Evolutionary conservation across 2,888 invertebrate species (phyloP).

Genomic region (Rhaphigaster nebulosa): DNA sequence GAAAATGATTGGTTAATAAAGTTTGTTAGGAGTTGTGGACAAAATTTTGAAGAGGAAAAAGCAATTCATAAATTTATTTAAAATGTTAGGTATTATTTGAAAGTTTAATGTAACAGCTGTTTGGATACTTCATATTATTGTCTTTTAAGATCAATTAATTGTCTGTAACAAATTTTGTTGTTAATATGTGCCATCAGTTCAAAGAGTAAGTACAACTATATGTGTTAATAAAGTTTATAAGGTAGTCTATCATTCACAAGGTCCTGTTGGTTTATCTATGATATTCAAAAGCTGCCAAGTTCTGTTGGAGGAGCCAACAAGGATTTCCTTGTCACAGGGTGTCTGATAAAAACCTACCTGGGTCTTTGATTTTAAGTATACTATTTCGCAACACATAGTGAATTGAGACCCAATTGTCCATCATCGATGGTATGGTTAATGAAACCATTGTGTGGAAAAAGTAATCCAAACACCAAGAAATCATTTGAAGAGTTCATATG

Average conservation of each 20-base stretch:
- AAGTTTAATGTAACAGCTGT: not conserved
- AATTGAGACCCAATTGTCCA: not conserved
- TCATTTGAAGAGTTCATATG: not conserved
- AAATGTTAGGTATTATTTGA: too few species aligned
- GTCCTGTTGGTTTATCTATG: not conserved
- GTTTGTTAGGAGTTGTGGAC: too few species aligned
- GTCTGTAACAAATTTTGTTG: not conserved
- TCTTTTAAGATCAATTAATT: not conserved
- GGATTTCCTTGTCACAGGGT: not conserved
- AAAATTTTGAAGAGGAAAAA: too few species aligned
- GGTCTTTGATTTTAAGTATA: not conserved
- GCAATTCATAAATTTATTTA: too few species aligned
- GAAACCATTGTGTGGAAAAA: not conserved
- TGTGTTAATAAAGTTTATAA: not conserved
- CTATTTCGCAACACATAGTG: not conserved
- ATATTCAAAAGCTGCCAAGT: not conserved
- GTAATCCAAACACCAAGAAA: not conserved
- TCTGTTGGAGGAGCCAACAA: not conserved
- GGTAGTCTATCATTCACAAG: not conserved
- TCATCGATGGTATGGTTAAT: not conserved
- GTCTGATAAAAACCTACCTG: not conserved
- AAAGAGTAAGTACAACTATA: constrained; percentile 14
- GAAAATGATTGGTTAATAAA: too few species aligned
- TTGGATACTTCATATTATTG: not conserved
- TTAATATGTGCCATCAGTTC: constrained; percentile 32